Percentiles rank a stretch among this genome's conserved stretches.
phyloP scores from a whole-genome alignment of 2,113 vertebrate species.

The Genyomyrus donnyi region DNA sequence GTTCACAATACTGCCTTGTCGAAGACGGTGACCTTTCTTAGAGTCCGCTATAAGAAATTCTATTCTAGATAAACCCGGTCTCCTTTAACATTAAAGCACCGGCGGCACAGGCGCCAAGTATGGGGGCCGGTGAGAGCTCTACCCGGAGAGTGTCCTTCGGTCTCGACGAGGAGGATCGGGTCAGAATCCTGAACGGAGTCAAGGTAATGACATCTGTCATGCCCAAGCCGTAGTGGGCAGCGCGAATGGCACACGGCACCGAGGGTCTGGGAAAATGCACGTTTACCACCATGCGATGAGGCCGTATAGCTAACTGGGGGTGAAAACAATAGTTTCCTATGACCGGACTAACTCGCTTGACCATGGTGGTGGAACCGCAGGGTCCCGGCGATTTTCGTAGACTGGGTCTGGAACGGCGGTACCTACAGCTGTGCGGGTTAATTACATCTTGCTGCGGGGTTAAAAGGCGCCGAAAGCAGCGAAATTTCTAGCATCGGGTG shows the following conservation, averaged over 20 bases:
- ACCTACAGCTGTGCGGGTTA: background rate
- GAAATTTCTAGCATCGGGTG: background rate
- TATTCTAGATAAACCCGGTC: background rate
- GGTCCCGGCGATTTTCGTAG: background rate
- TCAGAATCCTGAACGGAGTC: constrained; percentile 84
- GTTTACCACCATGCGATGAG: background rate
- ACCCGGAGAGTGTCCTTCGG: constrained; percentile 76
- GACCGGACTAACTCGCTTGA: background rate
- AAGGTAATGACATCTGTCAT: constrained; percentile 68
- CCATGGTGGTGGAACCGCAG: background rate
- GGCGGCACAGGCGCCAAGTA: constrained; percentile 33
- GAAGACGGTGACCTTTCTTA: constrained; percentile 48
- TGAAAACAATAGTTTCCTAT: background rate
- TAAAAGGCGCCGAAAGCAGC: background rate
- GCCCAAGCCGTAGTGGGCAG: background rate
- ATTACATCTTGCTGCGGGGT: background rate
- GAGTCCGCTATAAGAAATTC: constrained; percentile 24
- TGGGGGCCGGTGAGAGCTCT: constrained; percentile 75
- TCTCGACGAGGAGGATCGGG: constrained; percentile 76
- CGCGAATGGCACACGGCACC: background rate
- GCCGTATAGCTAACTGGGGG: background rate
- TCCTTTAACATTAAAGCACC: background rate
- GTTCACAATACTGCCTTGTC: constrained; percentile 35
- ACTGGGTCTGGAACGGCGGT: background rate
- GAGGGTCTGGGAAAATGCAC: too few relatives aligned